Percentiles rank a stretch among this genome's conserved stretches.
These are phyloP conservation scores for Agrochola lota DNA, from an alignment of 2,888 invertebrate genomes.

Conservation along the genomic window DNA sequence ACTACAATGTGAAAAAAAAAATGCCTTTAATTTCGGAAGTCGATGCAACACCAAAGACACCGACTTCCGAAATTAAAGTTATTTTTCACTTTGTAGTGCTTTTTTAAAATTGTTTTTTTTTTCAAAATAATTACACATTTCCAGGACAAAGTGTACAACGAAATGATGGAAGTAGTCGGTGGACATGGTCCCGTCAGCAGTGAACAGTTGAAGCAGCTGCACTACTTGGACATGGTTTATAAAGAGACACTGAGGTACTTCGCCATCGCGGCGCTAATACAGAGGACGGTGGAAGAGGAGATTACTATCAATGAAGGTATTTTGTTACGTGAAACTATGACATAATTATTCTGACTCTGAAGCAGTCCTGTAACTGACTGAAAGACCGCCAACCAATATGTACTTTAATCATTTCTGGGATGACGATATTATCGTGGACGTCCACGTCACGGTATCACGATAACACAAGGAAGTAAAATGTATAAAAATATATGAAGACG, in stretches of 20 bases:
- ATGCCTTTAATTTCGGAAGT: too few species aligned
- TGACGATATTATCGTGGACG: too few species aligned
- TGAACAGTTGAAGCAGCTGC: constrained; percentile 77
- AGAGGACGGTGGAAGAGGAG: constrained; percentile 82
- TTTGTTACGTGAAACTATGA: background rate
- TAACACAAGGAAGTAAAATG: too few species aligned
- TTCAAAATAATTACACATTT: constrained; percentile 35
- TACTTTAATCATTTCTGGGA: too few species aligned
- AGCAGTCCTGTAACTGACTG: background rate
- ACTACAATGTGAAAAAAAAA: too few species aligned
- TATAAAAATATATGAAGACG: too few species aligned
- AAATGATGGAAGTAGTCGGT: constrained; percentile 78
- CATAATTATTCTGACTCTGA: background rate
- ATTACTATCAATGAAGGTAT: constrained; percentile 80
- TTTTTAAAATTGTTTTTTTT: too few species aligned
- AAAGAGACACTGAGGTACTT: constrained; percentile 81
- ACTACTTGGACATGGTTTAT: constrained; percentile 82
- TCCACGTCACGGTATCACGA: too few species aligned
- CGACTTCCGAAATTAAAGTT: too few species aligned
- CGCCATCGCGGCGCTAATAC: constrained; percentile 82
- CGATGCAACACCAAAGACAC: too few species aligned
- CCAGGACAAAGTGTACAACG: constrained; percentile 81
- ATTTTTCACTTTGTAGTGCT: too few species aligned
- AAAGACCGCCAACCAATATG: background rate
- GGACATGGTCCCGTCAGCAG: constrained; percentile 67